Evolutionary conservation across 2,113 vertebrate genomes (phyloP), one percentile per base, ranked within the genome.

Genomic region (Cryptotis parvus): DNA sequence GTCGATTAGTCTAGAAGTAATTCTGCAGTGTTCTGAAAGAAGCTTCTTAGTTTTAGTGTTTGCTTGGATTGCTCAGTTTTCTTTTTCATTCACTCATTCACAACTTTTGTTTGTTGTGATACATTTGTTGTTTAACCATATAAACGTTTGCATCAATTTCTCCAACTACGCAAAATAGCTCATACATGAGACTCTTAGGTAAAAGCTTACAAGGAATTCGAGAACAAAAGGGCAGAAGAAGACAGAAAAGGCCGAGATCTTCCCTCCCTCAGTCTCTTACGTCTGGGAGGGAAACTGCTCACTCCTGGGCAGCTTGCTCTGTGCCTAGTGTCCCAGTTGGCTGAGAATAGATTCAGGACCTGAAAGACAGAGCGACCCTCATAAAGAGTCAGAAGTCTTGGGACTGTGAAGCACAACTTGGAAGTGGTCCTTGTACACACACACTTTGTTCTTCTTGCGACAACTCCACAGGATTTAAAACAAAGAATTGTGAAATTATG

Each of bases 321-420:
- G 1, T 9, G 22, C 66, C 18, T 0, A 9, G 18, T 0, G 0
- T 20, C 1, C 7, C 0, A 3, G 45, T 43, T 22, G 41, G 4
- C 8, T 20, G 2, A 45, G 31, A 3, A 5, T 4, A 27, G 9
- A 12, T 1, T 0, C 1, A 0, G 2, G 22, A 4, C 33, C 11
- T 9, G 1, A 9, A 35, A 4, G 58, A 31, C 1, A 43, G 14
- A 16, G 37, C 0, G 0, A 2, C 26, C 41, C 22, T 79, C 1
- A 2, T 18, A 6, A 3, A 65, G 6, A 31, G n/a, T 24, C 1
- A 0, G 4, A 33, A 11, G 14, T 37, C 55, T 31, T 27, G 58
- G 14, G 1, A 0, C 12, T 29, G 18, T 9, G 66, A 43, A 70
- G 39, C 5, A 43, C 7, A 11, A 5, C 29, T 72, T 55, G 68